Base-by-base conservation (phyloP, 2,888 invertebrate genomes). In the Monopis laevigella region DNA sequence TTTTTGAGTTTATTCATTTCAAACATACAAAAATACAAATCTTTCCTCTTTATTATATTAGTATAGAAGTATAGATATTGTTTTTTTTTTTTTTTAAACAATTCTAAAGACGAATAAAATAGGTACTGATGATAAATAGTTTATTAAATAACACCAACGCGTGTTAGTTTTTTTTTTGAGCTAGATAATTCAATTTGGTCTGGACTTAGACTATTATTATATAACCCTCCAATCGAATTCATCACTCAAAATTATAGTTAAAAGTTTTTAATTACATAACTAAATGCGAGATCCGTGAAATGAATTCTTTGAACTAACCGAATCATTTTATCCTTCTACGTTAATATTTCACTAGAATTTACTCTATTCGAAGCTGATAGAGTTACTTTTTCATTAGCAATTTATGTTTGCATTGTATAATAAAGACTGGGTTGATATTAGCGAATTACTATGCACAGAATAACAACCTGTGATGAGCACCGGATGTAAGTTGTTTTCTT, bases 211-310 rank as follows among this genome's bases (percentile, higher is more conserved):
- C 21, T 36, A 40, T 43, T 29, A 53, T 45, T 47, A 46, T 41
- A n/a, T n/a, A n/a, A 54, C 53, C 52, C 49, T 40, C 53, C 53
- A 57, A 58, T 62, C 59, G 53, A 48, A 48, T 50, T 48, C 44
- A 56, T 60, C 54, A 53, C 47, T 51, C 58, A 43, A 56, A 61
- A 56, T 53, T 47, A 47, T 51, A 51, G 42, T 45, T 45, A 40
- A 43, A 46, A 45, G 46, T 44, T 45, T 51, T 51, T 69, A 67
- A 72, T 72, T 67, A 59, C 55, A 59, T 53, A 54, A 53, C 55
- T 47, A 51, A 65, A 52, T 50, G 52, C 50, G 43, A 54, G 53
- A 54, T 54, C 61, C 73, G 59, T 69, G 60, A 65, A 73, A 70
- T 66, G 45, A 61, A 67, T 65, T 58, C 68, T 36, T 21, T 21